Evolutionary conservation across 2,888 invertebrate species (phyloP).

Genomic region (Drosophila engyochracea): DNA sequence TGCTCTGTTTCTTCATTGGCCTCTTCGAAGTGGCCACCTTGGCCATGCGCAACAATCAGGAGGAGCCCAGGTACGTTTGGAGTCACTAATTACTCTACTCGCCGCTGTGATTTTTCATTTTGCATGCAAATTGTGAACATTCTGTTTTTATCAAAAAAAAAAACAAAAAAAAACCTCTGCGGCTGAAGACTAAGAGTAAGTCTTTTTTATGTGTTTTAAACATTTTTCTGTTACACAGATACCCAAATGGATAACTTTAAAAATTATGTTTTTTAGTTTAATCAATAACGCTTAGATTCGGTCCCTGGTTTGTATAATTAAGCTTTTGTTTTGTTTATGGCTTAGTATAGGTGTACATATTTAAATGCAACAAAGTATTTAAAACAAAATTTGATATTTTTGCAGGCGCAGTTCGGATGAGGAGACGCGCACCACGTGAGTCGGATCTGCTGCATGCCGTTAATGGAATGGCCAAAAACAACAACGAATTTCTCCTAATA

Average conservation of each 20-base stretch:
- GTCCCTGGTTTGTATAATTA: background rate
- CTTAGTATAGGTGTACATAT: background rate
- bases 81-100: background rate
- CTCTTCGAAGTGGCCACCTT: constrained; percentile 93
- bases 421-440: constrained; percentile 84
- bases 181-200: constrained; percentile 60
- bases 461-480: constrained; percentile 9
- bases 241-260: background rate
- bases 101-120: constrained; percentile 18
- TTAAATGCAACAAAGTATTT: background rate
- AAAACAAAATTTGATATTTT: constrained; percentile 33
- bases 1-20: constrained; percentile 97
- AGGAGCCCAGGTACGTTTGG: constrained; percentile 78
- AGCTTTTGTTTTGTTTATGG: background rate
- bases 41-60: constrained; percentile 86
- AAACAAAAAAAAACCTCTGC: constrained; percentile 24
- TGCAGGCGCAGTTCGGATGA: constrained; percentile 84
- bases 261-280: background rate
- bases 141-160: constrained; percentile 31
- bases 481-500: constrained; percentile 59
- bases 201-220: constrained; percentile 22
- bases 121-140: constrained; percentile 55
- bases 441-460: constrained; percentile 38
- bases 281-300: background rate
- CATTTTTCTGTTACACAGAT: constrained; percentile 2